These are phyloP conservation scores for Cryptoblepharus egeriae DNA, from an alignment of 2,797 vertebrate species.

Conservation along the genomic window DNA sequence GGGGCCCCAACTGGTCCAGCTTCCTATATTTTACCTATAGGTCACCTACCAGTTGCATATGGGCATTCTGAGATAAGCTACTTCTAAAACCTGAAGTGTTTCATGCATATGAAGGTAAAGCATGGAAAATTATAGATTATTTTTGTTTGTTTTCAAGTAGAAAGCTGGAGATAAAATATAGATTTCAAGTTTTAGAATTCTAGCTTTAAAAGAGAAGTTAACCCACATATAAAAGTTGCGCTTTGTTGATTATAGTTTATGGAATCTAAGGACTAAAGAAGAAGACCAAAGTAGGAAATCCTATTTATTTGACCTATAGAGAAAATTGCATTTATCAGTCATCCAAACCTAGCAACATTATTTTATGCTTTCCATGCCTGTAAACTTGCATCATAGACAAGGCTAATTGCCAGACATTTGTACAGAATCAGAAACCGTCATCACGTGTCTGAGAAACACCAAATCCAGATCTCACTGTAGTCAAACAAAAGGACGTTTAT, in stretches of 20 bases:
- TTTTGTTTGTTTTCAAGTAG: background rate
- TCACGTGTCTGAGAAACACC: background rate
- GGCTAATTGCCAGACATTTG: background rate
- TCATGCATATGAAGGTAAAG: background rate
- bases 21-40: no score
- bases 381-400: background rate
- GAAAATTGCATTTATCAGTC: background rate
- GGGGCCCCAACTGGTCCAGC: no score
- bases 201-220: no score
- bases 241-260: background rate
- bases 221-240: no score
- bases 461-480: conserved; percentile 6
- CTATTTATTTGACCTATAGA: background rate
- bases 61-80: no score
- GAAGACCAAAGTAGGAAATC: background rate
- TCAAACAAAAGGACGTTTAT: background rate
- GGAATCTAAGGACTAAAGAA: background rate
- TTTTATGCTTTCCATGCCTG: conserved; percentile 13
- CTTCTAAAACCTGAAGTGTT: no score
- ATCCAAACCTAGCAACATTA: background rate
- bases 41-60: no score
- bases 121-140: background rate
- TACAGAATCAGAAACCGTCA: background rate
- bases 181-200: background rate
- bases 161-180: background rate